phyloP scores from a whole-genome alignment of 2,113 vertebrate species.

The Sorex araneus region DNA sequence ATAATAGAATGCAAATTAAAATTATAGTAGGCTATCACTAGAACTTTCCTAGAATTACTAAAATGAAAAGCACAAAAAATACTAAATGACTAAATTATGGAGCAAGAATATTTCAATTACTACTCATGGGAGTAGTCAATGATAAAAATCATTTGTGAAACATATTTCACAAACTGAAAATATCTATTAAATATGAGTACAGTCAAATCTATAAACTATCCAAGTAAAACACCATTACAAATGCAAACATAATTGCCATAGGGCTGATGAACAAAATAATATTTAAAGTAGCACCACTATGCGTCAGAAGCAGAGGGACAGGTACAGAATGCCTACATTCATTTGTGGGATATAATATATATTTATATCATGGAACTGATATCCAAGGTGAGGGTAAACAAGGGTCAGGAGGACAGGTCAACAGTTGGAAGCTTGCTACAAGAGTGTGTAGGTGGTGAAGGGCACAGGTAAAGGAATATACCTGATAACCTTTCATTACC shows the following conservation, averaged over 20 bases:
- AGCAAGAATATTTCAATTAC: not conserved
- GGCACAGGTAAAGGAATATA: too few species aligned
- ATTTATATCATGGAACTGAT: too few species aligned
- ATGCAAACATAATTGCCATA: not conserved
- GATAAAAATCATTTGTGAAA: not conserved
- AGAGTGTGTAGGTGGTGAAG: too few species aligned
- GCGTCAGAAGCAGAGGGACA: too few species aligned
- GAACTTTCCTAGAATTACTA: not conserved
- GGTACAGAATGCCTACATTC: too few species aligned
- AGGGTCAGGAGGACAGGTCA: too few species aligned
- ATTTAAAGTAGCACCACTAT: not conserved
- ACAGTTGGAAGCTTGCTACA: too few species aligned
- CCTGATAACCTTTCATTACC: too few species aligned
- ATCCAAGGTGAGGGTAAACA: too few species aligned
- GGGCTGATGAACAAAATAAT: not conserved
- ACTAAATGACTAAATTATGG: not conserved
- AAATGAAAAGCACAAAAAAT: not conserved
- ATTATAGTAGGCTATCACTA: not conserved
- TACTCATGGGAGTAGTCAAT: not conserved
- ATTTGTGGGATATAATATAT: too few species aligned
- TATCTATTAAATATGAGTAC: not conserved
- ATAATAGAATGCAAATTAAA: not conserved
- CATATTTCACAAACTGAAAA: not conserved
- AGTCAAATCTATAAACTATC: not conserved
- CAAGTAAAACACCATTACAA: not conserved